Percentiles rank a stretch among this genome's conserved stretches.
These are phyloP conservation scores for Dorcus parallelipipedus DNA, from an alignment of 2,888 invertebrate genomes.

Conservation along the genomic window DNA sequence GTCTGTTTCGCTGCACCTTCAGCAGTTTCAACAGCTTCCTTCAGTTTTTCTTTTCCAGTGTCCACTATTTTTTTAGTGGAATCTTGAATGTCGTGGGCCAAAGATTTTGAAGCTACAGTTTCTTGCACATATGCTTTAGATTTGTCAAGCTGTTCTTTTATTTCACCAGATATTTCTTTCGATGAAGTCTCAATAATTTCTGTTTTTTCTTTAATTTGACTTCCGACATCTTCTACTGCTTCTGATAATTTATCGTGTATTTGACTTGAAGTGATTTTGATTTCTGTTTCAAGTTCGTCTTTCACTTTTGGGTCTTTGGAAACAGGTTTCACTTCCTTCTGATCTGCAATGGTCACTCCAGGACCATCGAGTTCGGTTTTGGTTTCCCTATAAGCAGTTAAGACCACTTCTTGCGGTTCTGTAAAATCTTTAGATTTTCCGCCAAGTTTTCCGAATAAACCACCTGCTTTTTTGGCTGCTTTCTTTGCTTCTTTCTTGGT, in stretches of 20 bases:
- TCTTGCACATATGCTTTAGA: constrained; percentile 7
- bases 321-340: background rate
- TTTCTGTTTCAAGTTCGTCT: background rate
- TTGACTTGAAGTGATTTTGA: background rate
- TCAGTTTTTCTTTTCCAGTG: background rate
- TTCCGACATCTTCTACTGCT: constrained; percentile 1
- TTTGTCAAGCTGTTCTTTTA: constrained; percentile 22
- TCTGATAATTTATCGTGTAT: background rate
- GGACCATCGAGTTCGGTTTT: constrained; percentile 2
- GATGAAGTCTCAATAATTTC: constrained; percentile 17
- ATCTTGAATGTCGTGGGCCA: background rate
- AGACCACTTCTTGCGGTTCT: constrained; percentile 27
- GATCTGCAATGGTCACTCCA: background rate
- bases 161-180: constrained; percentile 24
- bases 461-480: constrained; percentile 16
- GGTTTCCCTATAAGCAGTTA: background rate
- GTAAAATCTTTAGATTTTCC: constrained; percentile 16
- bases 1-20: background rate
- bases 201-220: constrained; percentile 8
- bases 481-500: constrained; percentile 16
- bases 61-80: background rate
- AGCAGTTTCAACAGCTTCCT: background rate
- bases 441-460: constrained; percentile 19
- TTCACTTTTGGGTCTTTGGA: constrained; percentile 1
- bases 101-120: background rate